Conservation (phyloP, 2,888 invertebrate genomes). For the Cremastobaeus sp. region DNA sequence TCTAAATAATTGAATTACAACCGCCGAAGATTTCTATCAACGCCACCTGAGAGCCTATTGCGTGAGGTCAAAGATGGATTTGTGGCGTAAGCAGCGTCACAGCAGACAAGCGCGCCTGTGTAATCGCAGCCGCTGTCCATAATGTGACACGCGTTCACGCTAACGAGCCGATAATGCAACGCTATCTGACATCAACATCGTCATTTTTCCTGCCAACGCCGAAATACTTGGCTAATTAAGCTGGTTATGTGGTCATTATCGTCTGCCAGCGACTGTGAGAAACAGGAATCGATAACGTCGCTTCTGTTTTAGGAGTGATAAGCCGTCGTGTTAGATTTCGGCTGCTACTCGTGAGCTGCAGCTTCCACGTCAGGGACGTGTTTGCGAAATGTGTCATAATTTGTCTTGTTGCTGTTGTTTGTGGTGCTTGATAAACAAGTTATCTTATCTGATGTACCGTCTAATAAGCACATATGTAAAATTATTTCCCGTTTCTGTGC, state of each 20-base stretch:
- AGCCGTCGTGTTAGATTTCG: conserved; percentile 30
- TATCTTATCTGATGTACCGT: not conserved
- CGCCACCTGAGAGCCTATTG: conserved; percentile 21
- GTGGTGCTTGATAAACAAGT: too few species aligned
- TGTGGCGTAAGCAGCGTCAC: conserved; percentile 14
- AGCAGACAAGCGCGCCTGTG: conserved; percentile 21
- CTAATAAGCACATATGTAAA: too few species aligned
- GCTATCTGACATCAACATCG: not conserved
- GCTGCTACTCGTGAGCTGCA: too few species aligned
- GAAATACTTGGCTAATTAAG: conserved; percentile 1
- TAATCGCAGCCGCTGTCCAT: conserved; percentile 20
- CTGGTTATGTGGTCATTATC: conserved; percentile 10
- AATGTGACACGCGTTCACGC: conserved; percentile 19
- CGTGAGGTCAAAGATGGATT: conserved; percentile 33
- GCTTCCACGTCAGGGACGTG: conserved; percentile 22
- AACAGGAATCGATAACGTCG: conserved; percentile 21
- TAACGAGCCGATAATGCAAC: conserved; percentile 26
- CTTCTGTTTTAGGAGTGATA: conserved; percentile 27
- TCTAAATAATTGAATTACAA: conserved; percentile 43
- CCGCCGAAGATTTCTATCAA: conserved; percentile 37
- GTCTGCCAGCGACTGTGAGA: not conserved
- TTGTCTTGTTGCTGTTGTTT: not conserved
- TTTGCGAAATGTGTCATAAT: conserved; percentile 24
- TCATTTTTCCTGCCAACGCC: not conserved
- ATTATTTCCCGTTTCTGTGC: too few species aligned